Evolutionary conservation across 2,113 vertebrate species (phyloP), one percentile per base, ranked within the genome.

Genomic region (Apus apus): DNA sequence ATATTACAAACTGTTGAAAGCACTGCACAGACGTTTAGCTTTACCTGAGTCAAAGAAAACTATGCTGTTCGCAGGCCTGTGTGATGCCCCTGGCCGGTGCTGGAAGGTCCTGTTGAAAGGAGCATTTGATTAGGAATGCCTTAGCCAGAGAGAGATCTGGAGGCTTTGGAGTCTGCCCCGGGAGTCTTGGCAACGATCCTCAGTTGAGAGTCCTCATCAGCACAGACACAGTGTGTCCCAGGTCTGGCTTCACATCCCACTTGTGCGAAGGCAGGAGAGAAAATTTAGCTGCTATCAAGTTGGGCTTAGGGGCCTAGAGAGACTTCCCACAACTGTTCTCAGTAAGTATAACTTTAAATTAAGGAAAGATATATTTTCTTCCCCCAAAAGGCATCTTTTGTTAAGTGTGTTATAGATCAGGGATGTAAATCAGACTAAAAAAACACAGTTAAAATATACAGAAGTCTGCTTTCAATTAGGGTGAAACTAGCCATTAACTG

Each of bases 91-190:
- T 38, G 46, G 48, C 50, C 1, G 2, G 2, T 22, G 86, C 77
- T 79, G 73, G 65, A 54, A 79, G 82, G 78, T 86, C 30, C 17
- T 5, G 83, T 48, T 91, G 64, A 54, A 93, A 89, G 85, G 95
- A 96, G 92, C 78, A 83, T 80, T 94, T 94, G 96, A 93, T 96
- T 95, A 88, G 94, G 94, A 96, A 96, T 96, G 95, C 85, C 95
- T 97, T 76, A 92, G 90, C 75, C 85, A 22, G 91, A 60, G 85
- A 0, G 40, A 88, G 94, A 56, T 91, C 82, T 50, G 92, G 65
- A 74, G 48, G 94, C 95, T 94, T 93, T 88, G 72, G 75, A 93
- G 90, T 18, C 90, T 90, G 68, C 76, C 93, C 64, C 27, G 78
- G 79, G 29, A 94, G 79, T 93, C 96, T 94, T 96, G 96, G 96